Base-by-base conservation (phyloP, 2,797 vertebrate species). In the Ctenochaetus hawaiiensis region DNA sequence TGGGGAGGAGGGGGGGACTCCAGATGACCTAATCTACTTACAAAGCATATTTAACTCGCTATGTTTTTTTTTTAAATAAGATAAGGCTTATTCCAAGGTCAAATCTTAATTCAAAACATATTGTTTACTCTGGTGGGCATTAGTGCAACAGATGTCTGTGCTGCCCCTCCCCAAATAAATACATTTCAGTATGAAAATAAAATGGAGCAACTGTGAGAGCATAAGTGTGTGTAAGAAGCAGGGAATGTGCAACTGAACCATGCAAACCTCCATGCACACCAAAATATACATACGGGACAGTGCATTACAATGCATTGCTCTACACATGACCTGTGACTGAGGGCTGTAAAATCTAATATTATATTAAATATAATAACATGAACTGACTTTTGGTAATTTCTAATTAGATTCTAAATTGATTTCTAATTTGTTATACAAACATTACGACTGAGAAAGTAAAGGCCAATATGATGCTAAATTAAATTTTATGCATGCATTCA, bases 51-150 rank as follows among this genome's bases (percentile, higher is more conserved):
- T 94, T 93, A 94, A 91, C 90, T 90, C 87, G 74, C 89, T 93
- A 94, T 94, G 90, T 93, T 94, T 93, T 93, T 90, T 93, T 37
- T 39, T 39, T 39, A 90, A 91, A 94, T 92, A 85, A 91, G 90
- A 95, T 94, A 93, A 92, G 86, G 92, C 92, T 95, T 94, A 94
- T 94, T 93, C 81, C 72, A 59, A 81, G 89, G 91, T 93, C 86
- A 94, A 90, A 92, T 94, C 92, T 91, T 94, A 94, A 95, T 94
- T 91, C 87, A 92, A 91, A 93, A 89, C 95, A 94, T 94, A 94
- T 87, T 95, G 94, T 94, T 94, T 93, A 85, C 83, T 84, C 85
- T 90, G 87, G 72, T 73, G 76, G 64, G 88, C 75, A 89, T 90
- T 84, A 89, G 75, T 61, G 86, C 83, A 93, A 90, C 95, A 95